These are phyloP conservation scores for Nothocercus julius DNA, from an alignment of 2,113 vertebrate species.

Conservation along the genomic window DNA sequence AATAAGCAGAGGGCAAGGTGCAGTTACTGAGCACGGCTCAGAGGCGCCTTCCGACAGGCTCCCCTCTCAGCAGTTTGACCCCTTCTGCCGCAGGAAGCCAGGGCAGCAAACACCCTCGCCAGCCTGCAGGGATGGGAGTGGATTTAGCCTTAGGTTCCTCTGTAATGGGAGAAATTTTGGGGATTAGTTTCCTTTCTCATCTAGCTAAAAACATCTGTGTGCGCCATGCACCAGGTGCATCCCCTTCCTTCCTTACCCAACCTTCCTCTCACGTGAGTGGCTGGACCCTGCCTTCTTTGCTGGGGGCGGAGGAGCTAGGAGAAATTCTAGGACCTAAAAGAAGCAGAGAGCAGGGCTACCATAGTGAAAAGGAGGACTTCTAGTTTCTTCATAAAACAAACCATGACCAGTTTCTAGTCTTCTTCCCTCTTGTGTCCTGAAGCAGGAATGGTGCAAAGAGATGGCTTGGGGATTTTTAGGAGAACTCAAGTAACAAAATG, in stretches of 20 bases:
- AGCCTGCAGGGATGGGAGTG: neutral
- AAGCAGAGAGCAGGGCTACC: neutral
- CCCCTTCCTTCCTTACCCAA: neutral
- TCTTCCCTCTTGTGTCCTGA: too few species aligned
- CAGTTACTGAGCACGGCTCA: neutral
- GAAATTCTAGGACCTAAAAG: neutral
- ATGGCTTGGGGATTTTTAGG: neutral
- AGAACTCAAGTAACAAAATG: neutral
- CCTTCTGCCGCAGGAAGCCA: neutral
- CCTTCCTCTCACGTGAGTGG: rapidly evolving
- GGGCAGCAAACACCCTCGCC: neutral
- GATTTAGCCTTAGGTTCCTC: neutral
- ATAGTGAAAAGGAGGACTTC: neutral
- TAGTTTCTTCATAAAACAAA: neutral
- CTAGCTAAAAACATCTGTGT: neutral
- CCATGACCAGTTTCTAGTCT: neutral
- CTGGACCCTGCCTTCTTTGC: neutral
- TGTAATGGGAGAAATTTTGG: neutral
- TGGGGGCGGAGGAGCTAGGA: neutral
- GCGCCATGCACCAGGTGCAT: neutral
- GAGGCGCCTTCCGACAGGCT: neutral
- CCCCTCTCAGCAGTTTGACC: neutral
- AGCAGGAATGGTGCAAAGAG: neutral
- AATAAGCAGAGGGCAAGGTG: neutral
- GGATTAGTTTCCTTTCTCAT: neutral